Percentiles rank a stretch among this genome's conserved stretches.
These are phyloP conservation scores for Neuroscelio doddi DNA, from an alignment of 2,888 invertebrate species.

Conservation along the genomic window DNA sequence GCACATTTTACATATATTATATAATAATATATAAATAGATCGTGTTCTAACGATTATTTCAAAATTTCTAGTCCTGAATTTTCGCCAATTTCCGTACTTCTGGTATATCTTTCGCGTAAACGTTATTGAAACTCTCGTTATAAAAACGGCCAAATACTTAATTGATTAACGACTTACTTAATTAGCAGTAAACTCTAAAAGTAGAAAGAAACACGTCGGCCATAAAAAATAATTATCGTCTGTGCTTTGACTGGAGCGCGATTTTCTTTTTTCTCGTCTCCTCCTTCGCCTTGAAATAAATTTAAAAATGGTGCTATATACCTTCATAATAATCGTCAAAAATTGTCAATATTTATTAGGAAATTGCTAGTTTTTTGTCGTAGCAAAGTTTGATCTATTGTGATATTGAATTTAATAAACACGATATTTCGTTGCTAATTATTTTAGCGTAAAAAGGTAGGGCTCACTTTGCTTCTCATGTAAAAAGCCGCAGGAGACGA, in stretches of 20 bases:
- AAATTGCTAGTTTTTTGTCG: slow-evolving; percentile 29
- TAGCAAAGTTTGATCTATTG: too few species aligned
- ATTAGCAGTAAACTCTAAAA: slow-evolving; percentile 40
- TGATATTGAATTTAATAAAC: slow-evolving; percentile 13
- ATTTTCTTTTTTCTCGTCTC: slow-evolving; percentile 42
- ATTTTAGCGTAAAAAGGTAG: background rate
- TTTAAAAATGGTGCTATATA: slow-evolving; percentile 38
- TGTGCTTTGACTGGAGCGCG: slow-evolving; percentile 34
- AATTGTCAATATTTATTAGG: background rate
- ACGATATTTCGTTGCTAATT: too few species aligned
- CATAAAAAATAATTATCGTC: slow-evolving; percentile 42
- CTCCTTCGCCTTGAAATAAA: slow-evolving; percentile 27
- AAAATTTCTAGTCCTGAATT: slow-evolving; percentile 68
- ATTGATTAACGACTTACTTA: slow-evolving; percentile 48
- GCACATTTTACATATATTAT: slow-evolving; percentile 19
- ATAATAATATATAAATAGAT: slow-evolving; percentile 36
- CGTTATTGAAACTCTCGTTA: slow-evolving; percentile 29
- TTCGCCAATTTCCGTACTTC: slow-evolving; percentile 46
- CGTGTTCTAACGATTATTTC: slow-evolving; percentile 51
- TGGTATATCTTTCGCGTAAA: slow-evolving; percentile 32
- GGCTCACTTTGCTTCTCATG: slow-evolving; percentile 1
- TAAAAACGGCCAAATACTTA: slow-evolving; percentile 56
- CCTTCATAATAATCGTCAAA: slow-evolving; percentile 9
- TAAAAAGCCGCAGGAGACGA: slow-evolving; percentile 35
- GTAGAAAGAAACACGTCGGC: slow-evolving; percentile 39